These are phyloP conservation scores for Puffinus mauretanicus DNA, from an alignment of 2,113 vertebrate species.

Conservation along the genomic window DNA sequence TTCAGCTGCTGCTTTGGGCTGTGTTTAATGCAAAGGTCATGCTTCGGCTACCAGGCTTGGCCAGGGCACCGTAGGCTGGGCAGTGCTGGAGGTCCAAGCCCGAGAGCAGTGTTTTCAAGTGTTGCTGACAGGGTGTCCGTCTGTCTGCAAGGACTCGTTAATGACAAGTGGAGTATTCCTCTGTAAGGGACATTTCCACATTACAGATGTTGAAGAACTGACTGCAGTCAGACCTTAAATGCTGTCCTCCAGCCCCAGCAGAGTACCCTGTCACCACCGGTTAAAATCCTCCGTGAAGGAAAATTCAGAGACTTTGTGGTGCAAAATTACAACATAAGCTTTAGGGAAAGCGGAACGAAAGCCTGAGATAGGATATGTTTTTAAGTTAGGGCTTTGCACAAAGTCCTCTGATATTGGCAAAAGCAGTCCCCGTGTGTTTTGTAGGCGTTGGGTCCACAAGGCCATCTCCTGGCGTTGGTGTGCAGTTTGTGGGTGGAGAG, in stretches of 20 bases:
- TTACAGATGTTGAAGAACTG: neutral
- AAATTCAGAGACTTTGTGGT: neutral
- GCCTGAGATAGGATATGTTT: neutral
- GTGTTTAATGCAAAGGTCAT: neutral
- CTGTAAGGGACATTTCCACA: neutral
- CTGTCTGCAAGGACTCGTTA: neutral
- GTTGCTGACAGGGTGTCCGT: neutral
- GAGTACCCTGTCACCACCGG: neutral
- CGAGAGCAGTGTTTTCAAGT: neutral
- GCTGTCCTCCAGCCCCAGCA: neutral
- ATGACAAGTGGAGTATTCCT: neutral
- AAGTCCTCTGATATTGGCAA: neutral
- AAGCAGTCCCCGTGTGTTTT: neutral
- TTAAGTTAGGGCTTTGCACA: neutral
- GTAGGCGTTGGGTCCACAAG: rapidly evolving
- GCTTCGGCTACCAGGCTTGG: neutral
- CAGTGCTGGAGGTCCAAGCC: neutral
- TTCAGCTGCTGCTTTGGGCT: neutral
- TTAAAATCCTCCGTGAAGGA: neutral
- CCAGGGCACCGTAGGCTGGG: neutral
- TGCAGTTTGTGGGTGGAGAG: neutral
- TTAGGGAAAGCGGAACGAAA: neutral
- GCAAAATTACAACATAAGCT: neutral
- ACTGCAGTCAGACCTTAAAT: neutral
- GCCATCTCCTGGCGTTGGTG: neutral